Evolutionary conservation across 2,888 invertebrate species (phyloP).

Genomic region (Heliconius charithonia): DNA sequence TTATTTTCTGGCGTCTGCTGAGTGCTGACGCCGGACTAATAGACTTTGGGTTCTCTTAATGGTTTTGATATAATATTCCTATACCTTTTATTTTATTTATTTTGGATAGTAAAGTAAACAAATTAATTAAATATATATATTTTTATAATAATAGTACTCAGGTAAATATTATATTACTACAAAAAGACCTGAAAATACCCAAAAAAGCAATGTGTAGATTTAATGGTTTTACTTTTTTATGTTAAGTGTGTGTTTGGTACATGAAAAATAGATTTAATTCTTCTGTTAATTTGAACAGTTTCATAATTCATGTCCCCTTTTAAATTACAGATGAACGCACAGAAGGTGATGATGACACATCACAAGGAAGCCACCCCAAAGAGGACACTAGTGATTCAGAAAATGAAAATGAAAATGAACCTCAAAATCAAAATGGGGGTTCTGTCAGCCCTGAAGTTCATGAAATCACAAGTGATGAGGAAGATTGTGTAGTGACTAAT

Average conservation of each 20-base stretch:
- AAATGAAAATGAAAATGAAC: slow-evolving; percentile 61
- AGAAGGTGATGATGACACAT: slow-evolving; percentile 80
- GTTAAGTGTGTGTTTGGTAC: too few relatives aligned
- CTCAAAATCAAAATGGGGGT: slow-evolving; percentile 77
- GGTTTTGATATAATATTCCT: background rate
- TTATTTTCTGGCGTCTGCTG: slow-evolving; percentile 64
- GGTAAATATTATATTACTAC: background rate
- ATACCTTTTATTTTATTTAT: background rate
- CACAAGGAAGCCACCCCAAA: slow-evolving; percentile 78
- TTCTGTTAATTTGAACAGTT: background rate
- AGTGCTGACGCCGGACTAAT: slow-evolving; percentile 60
- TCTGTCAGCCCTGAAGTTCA: slow-evolving; percentile 78
- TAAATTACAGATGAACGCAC: slow-evolving; percentile 74
- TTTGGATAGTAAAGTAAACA: background rate
- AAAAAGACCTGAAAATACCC: background rate
- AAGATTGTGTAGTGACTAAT: slow-evolving; percentile 81
- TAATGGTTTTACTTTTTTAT: background rate
- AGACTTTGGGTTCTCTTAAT: slow-evolving; percentile 36
- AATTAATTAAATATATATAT: background rate
- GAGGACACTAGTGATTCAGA: slow-evolving; percentile 78
- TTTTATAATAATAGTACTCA: background rate
- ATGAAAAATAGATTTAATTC: background rate
- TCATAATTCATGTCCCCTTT: background rate
- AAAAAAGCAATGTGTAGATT: background rate
- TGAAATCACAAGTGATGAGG: slow-evolving; percentile 83